Conservation (phyloP, 1,140 invertebrate genomes). For the Leptinotarsa undecemlineata region DNA sequence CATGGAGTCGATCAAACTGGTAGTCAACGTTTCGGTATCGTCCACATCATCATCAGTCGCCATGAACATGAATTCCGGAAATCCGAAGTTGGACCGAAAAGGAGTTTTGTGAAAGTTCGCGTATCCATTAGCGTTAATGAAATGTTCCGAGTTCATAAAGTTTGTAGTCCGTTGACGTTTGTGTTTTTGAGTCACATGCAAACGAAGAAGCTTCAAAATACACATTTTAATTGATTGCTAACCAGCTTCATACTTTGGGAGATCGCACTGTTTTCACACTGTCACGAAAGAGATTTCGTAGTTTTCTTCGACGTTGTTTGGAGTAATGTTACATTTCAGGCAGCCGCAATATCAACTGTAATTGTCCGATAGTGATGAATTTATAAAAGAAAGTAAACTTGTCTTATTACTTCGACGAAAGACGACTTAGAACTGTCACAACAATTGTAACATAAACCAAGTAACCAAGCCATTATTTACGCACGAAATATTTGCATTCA, state of each 20-base stretch:
- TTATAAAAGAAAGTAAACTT: constrained; percentile 25
- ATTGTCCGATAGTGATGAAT: not conserved
- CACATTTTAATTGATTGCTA: constrained; percentile 24
- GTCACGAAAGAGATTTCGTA: not conserved
- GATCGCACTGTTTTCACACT: not conserved
- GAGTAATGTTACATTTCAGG: not conserved
- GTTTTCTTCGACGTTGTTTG: not conserved
- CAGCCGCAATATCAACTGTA: not conserved
- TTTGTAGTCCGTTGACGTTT: constrained; percentile 12
- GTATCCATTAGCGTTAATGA: not conserved
- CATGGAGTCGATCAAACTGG: constrained; percentile 26
- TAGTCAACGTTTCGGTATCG: constrained; percentile 29
- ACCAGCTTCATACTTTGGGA: not conserved
- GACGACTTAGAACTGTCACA: constrained; percentile 20
- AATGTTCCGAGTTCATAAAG: not conserved
- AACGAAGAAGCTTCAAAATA: constrained; percentile 31
- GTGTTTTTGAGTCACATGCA: constrained; percentile 34
- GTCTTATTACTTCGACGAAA: not conserved
- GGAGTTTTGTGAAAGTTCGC: constrained; percentile 3
- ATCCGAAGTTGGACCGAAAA: constrained; percentile 12
- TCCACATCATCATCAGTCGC: constrained; percentile 20
- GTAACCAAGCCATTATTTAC: constrained; percentile 31
- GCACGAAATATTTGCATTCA: constrained; percentile 34
- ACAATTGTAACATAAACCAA: constrained; percentile 30
- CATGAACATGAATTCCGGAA: constrained; percentile 31